Percentiles rank a stretch among this genome's conserved stretches.
Conservation (phyloP, 2,797 vertebrate genomes). For the Oreonectes daqikongensis region DNA sequence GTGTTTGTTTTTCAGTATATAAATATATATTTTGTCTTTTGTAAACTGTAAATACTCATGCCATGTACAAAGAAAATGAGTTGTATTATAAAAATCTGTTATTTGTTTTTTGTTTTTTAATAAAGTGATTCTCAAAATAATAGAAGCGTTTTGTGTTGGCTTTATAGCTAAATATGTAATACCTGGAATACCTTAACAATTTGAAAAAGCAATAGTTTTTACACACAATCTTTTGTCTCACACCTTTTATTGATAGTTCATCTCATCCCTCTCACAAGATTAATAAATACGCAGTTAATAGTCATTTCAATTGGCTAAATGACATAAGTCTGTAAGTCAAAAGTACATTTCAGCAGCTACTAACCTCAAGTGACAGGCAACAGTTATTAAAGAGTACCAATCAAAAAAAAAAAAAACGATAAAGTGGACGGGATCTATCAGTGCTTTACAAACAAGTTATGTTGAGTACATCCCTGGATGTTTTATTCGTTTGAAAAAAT, state of each 20-base stretch:
- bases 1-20: slow-evolving; percentile 40
- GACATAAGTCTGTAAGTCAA: slow-evolving; percentile 54
- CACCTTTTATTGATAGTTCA: slow-evolving; percentile 57
- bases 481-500: background rate
- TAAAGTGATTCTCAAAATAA: slow-evolving; percentile 62
- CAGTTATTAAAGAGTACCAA: slow-evolving; percentile 41
- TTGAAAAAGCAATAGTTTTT: background rate
- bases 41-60: slow-evolving; percentile 75
- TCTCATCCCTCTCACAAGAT: slow-evolving; percentile 56
- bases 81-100: slow-evolving; percentile 67
- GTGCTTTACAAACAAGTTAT: slow-evolving; percentile 4
- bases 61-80: slow-evolving; percentile 79
- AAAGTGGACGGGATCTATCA: background rate
- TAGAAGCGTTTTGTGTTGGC: background rate
- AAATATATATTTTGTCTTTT: slow-evolving; percentile 63
- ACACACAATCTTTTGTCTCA: slow-evolving; percentile 31
- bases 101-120: slow-evolving; percentile 58
- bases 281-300: slow-evolving; percentile 57
- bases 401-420: background rate
- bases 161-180: no score
- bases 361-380: slow-evolving; percentile 37
- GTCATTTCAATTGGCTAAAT: slow-evolving; percentile 47
- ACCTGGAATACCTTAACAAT: no score
- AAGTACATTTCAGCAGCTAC: slow-evolving; percentile 47
- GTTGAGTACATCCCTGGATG: slow-evolving; percentile 2